Evolutionary conservation across 2,113 vertebrate genomes (phyloP), one percentile per base, ranked within the genome.

Genomic region (Parotia lawesii): DNA sequence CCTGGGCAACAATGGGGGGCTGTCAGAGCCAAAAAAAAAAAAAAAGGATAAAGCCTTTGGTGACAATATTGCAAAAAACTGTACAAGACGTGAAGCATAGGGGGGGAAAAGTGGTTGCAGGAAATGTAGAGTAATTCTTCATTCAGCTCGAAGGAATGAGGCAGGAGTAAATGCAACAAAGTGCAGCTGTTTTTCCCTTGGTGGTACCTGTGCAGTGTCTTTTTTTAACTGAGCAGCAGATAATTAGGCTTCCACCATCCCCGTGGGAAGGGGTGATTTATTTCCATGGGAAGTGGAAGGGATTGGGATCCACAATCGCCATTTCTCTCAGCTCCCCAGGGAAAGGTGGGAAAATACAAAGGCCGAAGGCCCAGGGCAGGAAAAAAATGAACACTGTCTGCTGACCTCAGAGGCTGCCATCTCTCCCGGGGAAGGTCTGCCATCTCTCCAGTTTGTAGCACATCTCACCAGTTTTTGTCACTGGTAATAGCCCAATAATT

Each of bases 401-500:
- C 94, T 95, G 90, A 84, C 81, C 77, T 94, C 64, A 2, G 4
- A 89, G 93, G 31, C 0, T 87, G 58, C 61, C n/a, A 7, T 88
- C 90, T 88, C 74, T 90, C 72, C 57, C 5, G 48, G 40, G 74
- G 16, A 81, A 90, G 80, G 64, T 53, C 53, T 12, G 60, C 64
- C 48, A 45, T 56, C 57, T 66, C 20, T 82, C 38, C 56, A 28
- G 66, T 95, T 87, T 56, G 37, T 18, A 50, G 73, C 64, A 72
- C 51, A 58, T 77, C 69, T 80, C 76, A 48, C 62, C 20, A 25
- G 24, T 70, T 95, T 95, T 91, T 95, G 56, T 88, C 89, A 79
- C 57, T 75, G 57, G 33, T 90, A 95, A 90, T 82, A 72, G 85
- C 79, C 78, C 65, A 83, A 33, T 94, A 90, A 96, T 96, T 89